A percentile compares a stretch with the other conserved stretches of the same genome.
Evolutionary conservation across 2,797 vertebrate species (phyloP).

Genomic region (Naso thynnoides): DNA sequence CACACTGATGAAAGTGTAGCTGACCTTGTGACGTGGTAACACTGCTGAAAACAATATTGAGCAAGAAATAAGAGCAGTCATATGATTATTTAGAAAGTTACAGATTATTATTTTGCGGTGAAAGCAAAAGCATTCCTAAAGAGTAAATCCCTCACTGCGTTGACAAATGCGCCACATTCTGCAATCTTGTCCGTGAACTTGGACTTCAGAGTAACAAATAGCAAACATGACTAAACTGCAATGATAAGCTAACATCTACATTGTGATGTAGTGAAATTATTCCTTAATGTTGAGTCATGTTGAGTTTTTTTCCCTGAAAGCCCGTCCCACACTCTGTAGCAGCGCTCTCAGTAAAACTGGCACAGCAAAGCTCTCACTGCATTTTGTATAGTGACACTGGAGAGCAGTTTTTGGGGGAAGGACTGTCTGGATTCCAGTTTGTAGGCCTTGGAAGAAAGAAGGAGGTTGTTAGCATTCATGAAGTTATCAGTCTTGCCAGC

Average conservation of each 20-base stretch:
- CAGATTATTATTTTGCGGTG: too few relatives aligned
- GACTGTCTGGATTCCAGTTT: conserved; percentile 49
- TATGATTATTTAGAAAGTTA: not conserved
- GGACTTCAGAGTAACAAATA: not conserved
- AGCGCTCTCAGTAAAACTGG: conserved; percentile 61
- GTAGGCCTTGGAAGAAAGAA: conserved; percentile 6
- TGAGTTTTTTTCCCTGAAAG: conserved; percentile 37
- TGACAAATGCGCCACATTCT: not conserved
- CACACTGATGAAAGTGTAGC: not conserved
- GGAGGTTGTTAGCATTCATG: conserved; percentile 41
- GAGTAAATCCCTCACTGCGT: too few relatives aligned
- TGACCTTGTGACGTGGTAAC: not conserved
- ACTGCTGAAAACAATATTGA: not conserved
- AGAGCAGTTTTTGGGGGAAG: conserved; percentile 52
- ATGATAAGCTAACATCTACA: not conserved
- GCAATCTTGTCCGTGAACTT: not conserved
- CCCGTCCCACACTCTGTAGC: conserved; percentile 25
- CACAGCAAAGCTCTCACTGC: conserved; percentile 58
- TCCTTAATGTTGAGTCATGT: conserved; percentile 31
- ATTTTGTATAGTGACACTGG: conserved; percentile 56
- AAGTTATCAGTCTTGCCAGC: conserved; percentile 21
- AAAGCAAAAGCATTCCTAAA: too few relatives aligned
- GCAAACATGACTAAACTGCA: not conserved
- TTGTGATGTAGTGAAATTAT: conserved; percentile 23
- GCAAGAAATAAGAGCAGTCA: not conserved